phyloP scores from a whole-genome alignment of 2,113 vertebrate genomes.

The Delphinapterus leucas region DNA sequence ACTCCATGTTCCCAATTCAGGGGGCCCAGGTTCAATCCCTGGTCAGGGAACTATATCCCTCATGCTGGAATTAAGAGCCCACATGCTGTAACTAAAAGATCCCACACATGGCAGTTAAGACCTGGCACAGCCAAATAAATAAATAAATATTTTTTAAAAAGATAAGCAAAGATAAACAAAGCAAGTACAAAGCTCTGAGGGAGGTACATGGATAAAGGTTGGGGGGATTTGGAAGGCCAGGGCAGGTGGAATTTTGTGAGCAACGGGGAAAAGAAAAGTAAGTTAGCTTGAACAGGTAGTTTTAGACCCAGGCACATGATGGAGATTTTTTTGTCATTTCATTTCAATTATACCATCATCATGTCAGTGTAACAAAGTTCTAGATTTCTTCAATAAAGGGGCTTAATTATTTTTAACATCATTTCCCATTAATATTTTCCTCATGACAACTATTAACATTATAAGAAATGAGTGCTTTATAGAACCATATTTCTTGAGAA shows the following conservation, averaged over 20 bases:
- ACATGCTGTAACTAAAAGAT: too few species aligned
- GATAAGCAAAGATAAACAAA: background rate
- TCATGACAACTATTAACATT: background rate
- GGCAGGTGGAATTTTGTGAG: background rate
- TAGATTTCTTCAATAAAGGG: background rate
- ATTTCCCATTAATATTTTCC: background rate
- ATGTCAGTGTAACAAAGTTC: background rate
- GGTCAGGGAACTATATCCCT: too few species aligned
- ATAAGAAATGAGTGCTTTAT: background rate
- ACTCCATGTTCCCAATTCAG: too few species aligned
- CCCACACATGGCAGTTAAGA: too few species aligned
- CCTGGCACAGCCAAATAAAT: too few species aligned
- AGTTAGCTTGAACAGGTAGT: background rate
- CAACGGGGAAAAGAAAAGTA: background rate
- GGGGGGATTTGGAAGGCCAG: background rate
- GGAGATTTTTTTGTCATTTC: background rate
- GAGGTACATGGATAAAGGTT: rapidly evolving
- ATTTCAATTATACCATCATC: background rate
- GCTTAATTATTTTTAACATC: background rate
- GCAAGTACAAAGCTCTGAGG: background rate
- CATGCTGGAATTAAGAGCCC: too few species aligned
- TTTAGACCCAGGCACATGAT: background rate
- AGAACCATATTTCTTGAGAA: background rate
- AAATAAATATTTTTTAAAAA: background rate
- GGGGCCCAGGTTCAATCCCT: too few species aligned